A percentile compares a stretch with the other conserved stretches of the same genome.
These are phyloP conservation scores for Platycheirus rosarum DNA, from an alignment of 2,888 invertebrate genomes.

Conservation along the genomic window DNA sequence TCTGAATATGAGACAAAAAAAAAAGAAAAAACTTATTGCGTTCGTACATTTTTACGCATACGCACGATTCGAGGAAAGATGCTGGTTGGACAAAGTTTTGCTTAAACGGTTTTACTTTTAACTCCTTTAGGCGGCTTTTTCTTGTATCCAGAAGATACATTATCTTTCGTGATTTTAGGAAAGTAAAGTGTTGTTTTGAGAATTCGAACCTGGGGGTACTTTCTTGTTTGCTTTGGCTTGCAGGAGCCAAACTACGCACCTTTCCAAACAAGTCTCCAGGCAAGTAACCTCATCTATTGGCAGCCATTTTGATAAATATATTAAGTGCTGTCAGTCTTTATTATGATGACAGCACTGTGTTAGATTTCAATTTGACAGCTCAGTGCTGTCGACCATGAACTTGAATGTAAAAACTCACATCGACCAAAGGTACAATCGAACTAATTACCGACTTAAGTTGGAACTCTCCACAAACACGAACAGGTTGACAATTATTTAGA, in stretches of 20 bases:
- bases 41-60: conserved; percentile 26
- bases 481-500: background rate
- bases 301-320: background rate
- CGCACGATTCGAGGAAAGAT: conserved; percentile 29
- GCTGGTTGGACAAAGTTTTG: conserved; percentile 37
- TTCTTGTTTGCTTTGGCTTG: background rate
- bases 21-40: conserved; percentile 2
- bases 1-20: conserved; percentile 37
- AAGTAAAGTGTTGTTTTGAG: conserved; percentile 44
- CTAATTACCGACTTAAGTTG: background rate
- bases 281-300: background rate
- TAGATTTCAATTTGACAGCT: background rate
- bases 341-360: conserved; percentile 6
- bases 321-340: background rate
- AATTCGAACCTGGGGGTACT: conserved; percentile 38
- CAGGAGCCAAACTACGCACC: background rate
- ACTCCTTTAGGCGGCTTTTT: conserved; percentile 21
- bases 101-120: conserved; percentile 15
- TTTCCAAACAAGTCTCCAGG: background rate
- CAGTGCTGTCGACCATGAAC: background rate
- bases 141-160: conserved; percentile 18
- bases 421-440: background rate
- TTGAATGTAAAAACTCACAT: background rate
- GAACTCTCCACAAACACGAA: too few relatives aligned
- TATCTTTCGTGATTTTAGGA: conserved; percentile 33